These are phyloP conservation scores for Mesopsocus fuscifrons DNA, from an alignment of 2,888 invertebrate genomes.

Conservation along the genomic window DNA sequence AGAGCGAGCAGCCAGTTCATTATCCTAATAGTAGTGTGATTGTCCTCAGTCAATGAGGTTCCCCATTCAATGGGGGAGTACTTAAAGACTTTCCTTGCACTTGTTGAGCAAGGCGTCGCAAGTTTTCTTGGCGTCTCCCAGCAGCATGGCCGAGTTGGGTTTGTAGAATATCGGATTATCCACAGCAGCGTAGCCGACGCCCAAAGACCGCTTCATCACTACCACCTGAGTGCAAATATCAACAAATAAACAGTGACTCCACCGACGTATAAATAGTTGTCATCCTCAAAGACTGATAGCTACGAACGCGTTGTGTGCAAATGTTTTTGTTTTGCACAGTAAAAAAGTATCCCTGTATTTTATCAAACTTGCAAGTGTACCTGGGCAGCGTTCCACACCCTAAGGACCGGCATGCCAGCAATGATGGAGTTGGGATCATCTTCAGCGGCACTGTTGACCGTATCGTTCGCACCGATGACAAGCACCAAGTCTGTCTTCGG, in stretches of 20 bases:
- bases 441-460: slow-evolving; percentile 78
- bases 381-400: slow-evolving; percentile 75
- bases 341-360: no score
- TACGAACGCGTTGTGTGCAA: no score
- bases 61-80: not conserved
- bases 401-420: slow-evolving; percentile 81
- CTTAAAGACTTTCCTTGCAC: slow-evolving; percentile 28
- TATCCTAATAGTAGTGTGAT: no score
- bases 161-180: slow-evolving; percentile 88
- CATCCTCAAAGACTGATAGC: no score
- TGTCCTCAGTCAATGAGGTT: no score
- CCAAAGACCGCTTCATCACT: slow-evolving; percentile 77
- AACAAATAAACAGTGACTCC: no score
- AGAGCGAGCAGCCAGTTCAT: no score
- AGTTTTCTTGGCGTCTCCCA: slow-evolving; percentile 82
- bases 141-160: slow-evolving; percentile 66
- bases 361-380: no score
- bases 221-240: slow-evolving; percentile 61
- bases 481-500: slow-evolving; percentile 63
- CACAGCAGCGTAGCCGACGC: slow-evolving; percentile 78
- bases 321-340: no score
- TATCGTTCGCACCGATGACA: slow-evolving; percentile 80
- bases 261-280: no score
- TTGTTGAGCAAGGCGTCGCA: slow-evolving; percentile 61
- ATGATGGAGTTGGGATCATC: slow-evolving; percentile 82